phyloP scores from a whole-genome alignment of 2,888 invertebrate species.

The Pediacus dermestoides region DNA sequence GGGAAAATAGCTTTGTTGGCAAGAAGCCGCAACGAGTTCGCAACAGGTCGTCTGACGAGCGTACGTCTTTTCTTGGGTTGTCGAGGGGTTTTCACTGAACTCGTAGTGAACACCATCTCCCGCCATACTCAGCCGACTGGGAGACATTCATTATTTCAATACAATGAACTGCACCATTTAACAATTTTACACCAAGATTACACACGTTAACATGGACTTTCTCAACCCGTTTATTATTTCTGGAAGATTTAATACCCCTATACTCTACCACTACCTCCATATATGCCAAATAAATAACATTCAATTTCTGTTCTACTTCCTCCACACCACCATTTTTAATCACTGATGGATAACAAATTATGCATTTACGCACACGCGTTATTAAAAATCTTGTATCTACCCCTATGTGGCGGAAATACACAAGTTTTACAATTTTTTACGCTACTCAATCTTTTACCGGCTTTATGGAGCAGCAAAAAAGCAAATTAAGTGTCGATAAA shows the following conservation, averaged over 20 bases:
- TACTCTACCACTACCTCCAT: too few species aligned
- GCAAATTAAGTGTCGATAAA: too few species aligned
- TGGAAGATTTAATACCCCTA: conserved; percentile 33
- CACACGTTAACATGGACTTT: conserved; percentile 42
- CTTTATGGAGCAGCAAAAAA: too few species aligned
- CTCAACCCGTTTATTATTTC: conserved; percentile 38
- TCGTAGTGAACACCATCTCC: conserved; percentile 10
- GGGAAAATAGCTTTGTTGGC: conserved; percentile 9
- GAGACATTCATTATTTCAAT: conserved; percentile 50
- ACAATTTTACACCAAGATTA: conserved; percentile 48
- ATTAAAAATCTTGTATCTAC: too few species aligned
- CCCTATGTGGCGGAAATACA: too few species aligned
- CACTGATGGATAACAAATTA: too few species aligned
- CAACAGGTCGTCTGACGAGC: conserved; percentile 13
- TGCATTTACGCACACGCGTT: too few species aligned
- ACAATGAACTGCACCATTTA: conserved; percentile 50
- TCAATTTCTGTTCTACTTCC: too few species aligned
- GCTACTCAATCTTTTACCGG: too few species aligned
- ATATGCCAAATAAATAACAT: too few species aligned
- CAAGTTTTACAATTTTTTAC: too few species aligned
- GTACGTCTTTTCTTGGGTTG: conserved; percentile 9
- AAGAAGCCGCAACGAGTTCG: conserved; percentile 7
- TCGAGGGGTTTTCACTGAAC: conserved; percentile 7
- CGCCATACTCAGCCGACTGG: conserved; percentile 37
- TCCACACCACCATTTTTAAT: too few species aligned